These are phyloP conservation scores for Nyctalus aviator DNA, from an alignment of 2,797 vertebrate species.

Conservation along the genomic window DNA sequence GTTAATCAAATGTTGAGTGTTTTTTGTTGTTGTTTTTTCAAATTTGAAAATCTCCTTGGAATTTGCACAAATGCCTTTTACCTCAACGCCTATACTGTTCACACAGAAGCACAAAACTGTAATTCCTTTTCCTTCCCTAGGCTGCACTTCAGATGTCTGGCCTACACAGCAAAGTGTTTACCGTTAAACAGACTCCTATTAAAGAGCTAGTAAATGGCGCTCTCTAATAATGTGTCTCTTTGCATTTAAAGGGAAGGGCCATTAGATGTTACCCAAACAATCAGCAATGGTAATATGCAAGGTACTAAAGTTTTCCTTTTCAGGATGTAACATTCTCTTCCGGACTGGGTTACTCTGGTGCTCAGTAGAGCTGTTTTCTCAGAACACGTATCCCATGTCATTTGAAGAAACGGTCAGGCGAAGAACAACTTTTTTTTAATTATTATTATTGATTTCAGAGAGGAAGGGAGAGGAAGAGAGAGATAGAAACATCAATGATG, in stretches of 20 bases:
- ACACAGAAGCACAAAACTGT: background rate
- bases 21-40: background rate
- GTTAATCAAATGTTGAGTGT: background rate
- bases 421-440: background rate
- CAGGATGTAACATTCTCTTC: background rate
- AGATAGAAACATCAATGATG: too few relatives aligned
- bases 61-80: slow-evolving; percentile 37
- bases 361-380: background rate
- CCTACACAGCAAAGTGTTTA: background rate
- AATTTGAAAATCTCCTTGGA: slow-evolving; percentile 57
- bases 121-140: background rate
- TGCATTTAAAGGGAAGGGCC: background rate
- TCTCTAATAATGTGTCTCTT: slow-evolving; percentile 4
- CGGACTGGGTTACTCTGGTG: background rate
- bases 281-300: background rate
- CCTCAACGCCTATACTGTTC: slow-evolving; percentile 13
- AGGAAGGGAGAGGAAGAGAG: too few relatives aligned
- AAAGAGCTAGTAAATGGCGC: background rate
- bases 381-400: background rate
- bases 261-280: background rate
- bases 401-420: slow-evolving; percentile 2
- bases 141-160: background rate
- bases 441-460: too few relatives aligned
- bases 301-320: background rate
- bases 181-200: background rate